Percentiles rank a stretch among this genome's conserved stretches.
Conservation (phyloP, 2,888 invertebrate species). For the Nesidiocoris tenuis region DNA sequence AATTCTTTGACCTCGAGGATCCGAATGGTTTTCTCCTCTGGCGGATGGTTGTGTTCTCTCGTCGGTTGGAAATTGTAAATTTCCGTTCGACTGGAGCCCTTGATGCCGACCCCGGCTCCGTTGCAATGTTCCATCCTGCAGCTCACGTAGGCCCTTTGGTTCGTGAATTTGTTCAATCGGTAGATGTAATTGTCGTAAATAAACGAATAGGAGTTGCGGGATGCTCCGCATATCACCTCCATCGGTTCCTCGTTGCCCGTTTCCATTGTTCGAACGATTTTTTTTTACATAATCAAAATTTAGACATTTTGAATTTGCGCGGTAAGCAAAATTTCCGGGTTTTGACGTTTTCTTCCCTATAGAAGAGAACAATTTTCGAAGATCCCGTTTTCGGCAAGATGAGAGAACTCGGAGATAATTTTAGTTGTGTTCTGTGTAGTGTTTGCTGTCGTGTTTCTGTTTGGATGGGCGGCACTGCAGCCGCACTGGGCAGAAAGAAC, state of each 20-base stretch:
- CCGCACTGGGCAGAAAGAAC: neutral
- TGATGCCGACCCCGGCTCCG: conserved; percentile 17
- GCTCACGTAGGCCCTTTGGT: conserved; percentile 23
- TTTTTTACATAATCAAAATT: too few relatives aligned
- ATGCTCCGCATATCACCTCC: conserved; percentile 28
- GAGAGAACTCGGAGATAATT: too few relatives aligned
- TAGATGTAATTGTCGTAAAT: conserved; percentile 22
- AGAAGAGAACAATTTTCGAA: too few relatives aligned
- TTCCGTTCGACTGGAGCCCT: conserved; percentile 8
- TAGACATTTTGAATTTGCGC: too few relatives aligned
- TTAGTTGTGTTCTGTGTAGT: too few relatives aligned
- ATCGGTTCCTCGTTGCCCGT: conserved; percentile 13
- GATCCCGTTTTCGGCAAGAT: too few relatives aligned
- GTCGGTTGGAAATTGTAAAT: conserved; percentile 9
- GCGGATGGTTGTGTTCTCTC: conserved; percentile 16
- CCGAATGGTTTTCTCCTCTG: conserved; percentile 18
- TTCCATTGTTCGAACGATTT: conserved; percentile 9
- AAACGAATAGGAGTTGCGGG: conserved; percentile 13
- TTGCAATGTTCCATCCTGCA: conserved; percentile 1
- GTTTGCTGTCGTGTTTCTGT: too few relatives aligned
- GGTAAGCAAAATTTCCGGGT: too few relatives aligned
- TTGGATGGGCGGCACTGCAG: neutral
- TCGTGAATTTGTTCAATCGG: conserved; percentile 20
- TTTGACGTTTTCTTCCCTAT: too few relatives aligned
- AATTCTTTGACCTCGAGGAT: conserved; percentile 22